Evolutionary conservation across 23 tunicate genomes (phyloP), one percentile per base, ranked within the genome.

Genomic region (Ciona savignyi): DNA sequence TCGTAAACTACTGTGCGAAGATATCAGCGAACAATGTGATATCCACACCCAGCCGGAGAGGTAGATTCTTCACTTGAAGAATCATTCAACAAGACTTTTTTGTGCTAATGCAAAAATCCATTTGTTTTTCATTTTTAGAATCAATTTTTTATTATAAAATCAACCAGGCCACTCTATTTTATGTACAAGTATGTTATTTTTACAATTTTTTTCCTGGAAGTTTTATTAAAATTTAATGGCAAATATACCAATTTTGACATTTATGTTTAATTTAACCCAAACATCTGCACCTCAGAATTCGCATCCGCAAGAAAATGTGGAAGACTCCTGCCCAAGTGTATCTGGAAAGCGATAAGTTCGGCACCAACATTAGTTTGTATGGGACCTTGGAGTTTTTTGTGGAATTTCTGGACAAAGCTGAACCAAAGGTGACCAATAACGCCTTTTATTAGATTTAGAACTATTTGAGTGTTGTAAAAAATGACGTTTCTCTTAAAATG

Each of bases 291-390:
- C 35, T 20, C 68, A 87, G 95, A 60, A 76, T 87, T 60, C 83
- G 96, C 0, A 32, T 82, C 2, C 83, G 96, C 25, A 88, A 72
- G 60, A 82, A 82, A 51, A 65, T 70, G 11, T 81, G 82, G 82
- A 72, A 77, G 56, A 82, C 71, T 33, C 96, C 96, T 35, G 80
- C 84, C 2, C 79, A 83, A 27, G 78, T 88, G 23, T 88, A 68
- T 62, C 65, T 82, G 0, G 32, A 69, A 3, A 33, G 49, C 15
- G 88, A 88, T 3, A 32, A 42, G 32, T 88, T 88, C 60, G 96
- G 96, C 9, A 77, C 77, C 4, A 83, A 88, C 71, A 82, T 88
- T 51, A 77, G 83, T 32, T 25, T 87, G 60, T 76, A 86, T 30
- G 77, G 78, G 20, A 33, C 78, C 22, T 65, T 86, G 0, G 96